These are phyloP conservation scores for Sinelater perroti DNA, from an alignment of 2,888 invertebrate species.

Conservation along the genomic window DNA sequence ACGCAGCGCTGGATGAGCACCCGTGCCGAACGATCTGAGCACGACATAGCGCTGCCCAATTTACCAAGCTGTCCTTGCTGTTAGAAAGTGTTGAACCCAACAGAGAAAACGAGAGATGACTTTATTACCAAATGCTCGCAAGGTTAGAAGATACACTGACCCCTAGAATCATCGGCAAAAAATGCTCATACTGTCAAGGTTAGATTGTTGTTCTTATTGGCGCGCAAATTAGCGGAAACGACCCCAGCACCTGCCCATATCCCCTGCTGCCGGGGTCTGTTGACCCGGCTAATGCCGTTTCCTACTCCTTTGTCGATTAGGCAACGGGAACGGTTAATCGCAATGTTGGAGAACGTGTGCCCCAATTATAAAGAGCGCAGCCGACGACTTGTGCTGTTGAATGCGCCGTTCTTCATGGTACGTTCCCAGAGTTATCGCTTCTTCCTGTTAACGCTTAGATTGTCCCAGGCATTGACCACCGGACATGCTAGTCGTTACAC, in stretches of 20 bases:
- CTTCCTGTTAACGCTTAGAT: slow-evolving; percentile 54
- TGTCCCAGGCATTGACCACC: slow-evolving; percentile 55
- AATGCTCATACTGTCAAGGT: slow-evolving; percentile 36
- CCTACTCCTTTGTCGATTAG: neutral
- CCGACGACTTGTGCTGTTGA: slow-evolving; percentile 21
- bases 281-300: neutral
- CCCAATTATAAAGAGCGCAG: slow-evolving; percentile 18
- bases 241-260: slow-evolving; percentile 21
- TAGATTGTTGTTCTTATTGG: slow-evolving; percentile 30
- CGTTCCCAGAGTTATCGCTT: slow-evolving; percentile 52
- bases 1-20: too few species aligned
- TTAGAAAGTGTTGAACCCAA: slow-evolving; percentile 33
- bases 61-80: slow-evolving; percentile 36
- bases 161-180: slow-evolving; percentile 35
- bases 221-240: slow-evolving; percentile 34
- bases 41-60: slow-evolving; percentile 32
- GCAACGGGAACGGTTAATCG: neutral
- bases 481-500: slow-evolving; percentile 52
- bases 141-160: slow-evolving; percentile 38
- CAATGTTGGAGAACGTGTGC: slow-evolving; percentile 2
- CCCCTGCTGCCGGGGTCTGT: neutral
- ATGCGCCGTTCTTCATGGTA: slow-evolving; percentile 47
- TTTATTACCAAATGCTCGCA: slow-evolving; percentile 36
- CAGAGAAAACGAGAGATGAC: slow-evolving; percentile 33
- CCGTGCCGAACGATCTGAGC: slow-evolving; percentile 30